Percentiles rank a stretch among this genome's conserved stretches.
Evolutionary conservation across 1,140 invertebrate genomes (phyloP).

Genomic region (Scylla paramamosain): DNA sequence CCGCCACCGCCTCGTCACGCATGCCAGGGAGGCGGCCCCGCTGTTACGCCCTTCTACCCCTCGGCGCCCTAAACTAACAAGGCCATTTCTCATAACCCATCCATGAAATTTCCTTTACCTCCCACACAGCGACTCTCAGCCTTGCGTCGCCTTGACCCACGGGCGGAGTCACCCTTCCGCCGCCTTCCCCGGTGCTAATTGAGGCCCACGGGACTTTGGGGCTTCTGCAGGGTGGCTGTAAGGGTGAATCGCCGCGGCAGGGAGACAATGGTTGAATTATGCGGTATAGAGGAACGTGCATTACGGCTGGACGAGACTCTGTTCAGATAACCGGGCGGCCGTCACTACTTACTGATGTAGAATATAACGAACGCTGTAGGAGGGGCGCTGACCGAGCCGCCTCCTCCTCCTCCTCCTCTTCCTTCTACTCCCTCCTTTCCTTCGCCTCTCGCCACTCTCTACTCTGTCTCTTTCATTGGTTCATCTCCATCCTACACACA

Average conservation of each 20-base stretch:
- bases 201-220: neutral
- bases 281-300: conserved; percentile 5
- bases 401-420: neutral
- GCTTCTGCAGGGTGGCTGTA: neutral
- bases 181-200: conserved; percentile 29
- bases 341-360: conserved; percentile 31
- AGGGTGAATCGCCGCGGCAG: neutral
- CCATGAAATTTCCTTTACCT: conserved; percentile 57
- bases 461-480: neutral
- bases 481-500: conserved; percentile 19
- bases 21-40: neutral
- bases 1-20: neutral
- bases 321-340: conserved; percentile 26
- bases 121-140: neutral
- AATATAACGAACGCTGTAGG: conserved; percentile 17
- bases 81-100: conserved; percentile 62
- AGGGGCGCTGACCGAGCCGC: conserved; percentile 3
- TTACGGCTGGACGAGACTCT: conserved; percentile 37
- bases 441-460: neutral
- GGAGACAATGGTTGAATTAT: conserved; percentile 39
- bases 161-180: neutral
- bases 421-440: neutral
- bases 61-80: conserved; percentile 60
- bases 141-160: neutral
- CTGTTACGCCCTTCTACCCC: conserved; percentile 40